Evolutionary conservation across 23 tunicate species (phyloP).

Genomic region (Trididemnum miniatum): DNA sequence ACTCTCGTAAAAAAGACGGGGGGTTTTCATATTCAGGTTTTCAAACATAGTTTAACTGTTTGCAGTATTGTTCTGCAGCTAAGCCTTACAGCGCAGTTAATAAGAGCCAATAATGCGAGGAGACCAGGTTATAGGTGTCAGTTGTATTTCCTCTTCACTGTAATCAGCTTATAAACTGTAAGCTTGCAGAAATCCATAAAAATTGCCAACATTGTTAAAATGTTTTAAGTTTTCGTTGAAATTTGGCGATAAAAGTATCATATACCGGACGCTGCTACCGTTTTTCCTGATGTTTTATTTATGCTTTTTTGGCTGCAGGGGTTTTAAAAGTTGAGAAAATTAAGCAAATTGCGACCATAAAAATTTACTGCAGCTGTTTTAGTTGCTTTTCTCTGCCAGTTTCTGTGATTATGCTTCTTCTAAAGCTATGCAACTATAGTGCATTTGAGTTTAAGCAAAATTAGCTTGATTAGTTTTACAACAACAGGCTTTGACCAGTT

Average conservation of each 20-base stretch:
- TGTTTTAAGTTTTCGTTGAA: neutral
- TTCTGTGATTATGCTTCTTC: neutral
- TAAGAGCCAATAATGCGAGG: too few relatives aligned
- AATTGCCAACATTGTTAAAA: neutral
- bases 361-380: constrained; percentile 13
- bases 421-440: neutral
- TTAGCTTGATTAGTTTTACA: constrained; percentile 28
- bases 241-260: neutral
- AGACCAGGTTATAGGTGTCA: too few relatives aligned
- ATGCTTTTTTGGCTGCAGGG: constrained; percentile 1
- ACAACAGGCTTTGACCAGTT: neutral
- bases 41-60: too few relatives aligned
- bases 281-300: constrained; percentile 11
- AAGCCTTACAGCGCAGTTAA: too few relatives aligned
- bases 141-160: too few relatives aligned
- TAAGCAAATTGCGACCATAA: constrained; percentile 1
- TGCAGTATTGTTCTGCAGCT: too few relatives aligned
- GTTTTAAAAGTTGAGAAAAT: neutral
- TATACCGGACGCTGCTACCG: too few relatives aligned
- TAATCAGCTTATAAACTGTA: too few relatives aligned
- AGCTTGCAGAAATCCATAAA: neutral
- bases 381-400: neutral
- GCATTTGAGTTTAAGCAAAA: constrained; percentile 20
- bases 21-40: too few relatives aligned
- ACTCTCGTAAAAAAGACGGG: too few relatives aligned